phyloP scores from a whole-genome alignment of 2,888 invertebrate genomes.

The Escarpia spicata region DNA sequence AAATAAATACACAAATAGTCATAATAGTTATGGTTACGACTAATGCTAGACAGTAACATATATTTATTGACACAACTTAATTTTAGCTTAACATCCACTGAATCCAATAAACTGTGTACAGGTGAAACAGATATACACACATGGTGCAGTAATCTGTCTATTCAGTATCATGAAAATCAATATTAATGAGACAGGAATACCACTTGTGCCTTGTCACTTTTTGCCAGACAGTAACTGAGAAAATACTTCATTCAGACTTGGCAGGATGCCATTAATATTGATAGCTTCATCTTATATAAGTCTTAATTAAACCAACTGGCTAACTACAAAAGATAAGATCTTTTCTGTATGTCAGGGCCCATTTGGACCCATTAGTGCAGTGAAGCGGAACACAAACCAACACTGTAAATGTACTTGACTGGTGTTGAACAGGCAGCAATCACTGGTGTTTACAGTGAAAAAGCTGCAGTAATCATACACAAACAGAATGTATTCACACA shows the following conservation, averaged over 20 bases:
- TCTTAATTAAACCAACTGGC: not conserved
- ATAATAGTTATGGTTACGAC: too few relatives aligned
- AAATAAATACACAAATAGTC: too few relatives aligned
- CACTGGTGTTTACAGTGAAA: not conserved
- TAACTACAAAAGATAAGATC: slow-evolving; percentile 8
- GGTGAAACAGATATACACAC: too few relatives aligned
- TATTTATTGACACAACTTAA: not conserved
- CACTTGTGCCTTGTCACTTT: not conserved
- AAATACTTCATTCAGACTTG: not conserved
- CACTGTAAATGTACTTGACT: not conserved
- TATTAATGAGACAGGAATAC: not conserved
- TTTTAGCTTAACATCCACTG: not conserved
- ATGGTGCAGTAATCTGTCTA: too few relatives aligned
- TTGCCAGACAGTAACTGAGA: not conserved
- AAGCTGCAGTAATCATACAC: not conserved
- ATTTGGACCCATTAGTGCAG: not conserved
- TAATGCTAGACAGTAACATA: too few relatives aligned
- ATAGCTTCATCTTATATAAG: not conserved
- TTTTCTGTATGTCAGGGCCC: not conserved
- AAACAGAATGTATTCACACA: not conserved
- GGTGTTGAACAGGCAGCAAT: not conserved
- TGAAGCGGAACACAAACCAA: not conserved
- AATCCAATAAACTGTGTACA: not conserved
- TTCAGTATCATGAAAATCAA: too few relatives aligned
- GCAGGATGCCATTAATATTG: slow-evolving; percentile 4